A percentile compares a stretch with the other conserved stretches of the same genome.
Evolutionary conservation across 2,797 vertebrate genomes (phyloP).

Genomic region (Acanthis flammea): DNA sequence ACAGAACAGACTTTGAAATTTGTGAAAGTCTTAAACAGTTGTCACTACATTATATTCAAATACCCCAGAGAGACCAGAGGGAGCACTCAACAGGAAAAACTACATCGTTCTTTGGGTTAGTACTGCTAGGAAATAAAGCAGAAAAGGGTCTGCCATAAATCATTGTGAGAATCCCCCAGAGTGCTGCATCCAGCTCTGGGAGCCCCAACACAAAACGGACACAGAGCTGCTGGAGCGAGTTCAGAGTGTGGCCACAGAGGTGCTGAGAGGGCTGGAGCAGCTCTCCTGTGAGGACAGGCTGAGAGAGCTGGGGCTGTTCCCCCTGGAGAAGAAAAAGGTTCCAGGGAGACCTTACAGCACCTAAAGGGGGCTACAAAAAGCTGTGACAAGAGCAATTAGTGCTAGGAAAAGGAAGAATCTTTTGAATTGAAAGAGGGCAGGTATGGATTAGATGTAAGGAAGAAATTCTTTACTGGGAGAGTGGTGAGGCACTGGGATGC

Average conservation of each 20-base stretch:
- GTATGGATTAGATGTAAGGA: neutral
- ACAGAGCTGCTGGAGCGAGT: rapidly evolving
- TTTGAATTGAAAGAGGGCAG: neutral
- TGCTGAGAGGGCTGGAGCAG: neutral
- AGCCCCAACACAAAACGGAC: rapidly evolving
- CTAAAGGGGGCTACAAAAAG: neutral
- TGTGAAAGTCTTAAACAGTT: neutral
- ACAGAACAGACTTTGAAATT: neutral
- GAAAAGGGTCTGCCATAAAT: neutral
- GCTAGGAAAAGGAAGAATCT: neutral
- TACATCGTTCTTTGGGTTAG: neutral
- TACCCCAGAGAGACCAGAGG: neutral
- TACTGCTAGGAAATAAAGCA: neutral
- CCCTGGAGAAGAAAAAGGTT: neutral
- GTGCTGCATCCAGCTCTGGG: neutral
- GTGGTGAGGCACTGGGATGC: neutral
- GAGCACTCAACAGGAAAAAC: neutral
- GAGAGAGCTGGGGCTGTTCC: neutral
- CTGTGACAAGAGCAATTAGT: neutral
- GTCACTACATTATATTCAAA: neutral
- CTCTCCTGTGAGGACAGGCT: neutral
- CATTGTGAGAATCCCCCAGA: neutral
- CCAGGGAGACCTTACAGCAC: neutral
- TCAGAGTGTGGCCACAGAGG: neutral
- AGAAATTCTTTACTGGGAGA: neutral